phyloP scores from a whole-genome alignment of 2,797 vertebrate genomes.

The Diglossa cyanea region DNA sequence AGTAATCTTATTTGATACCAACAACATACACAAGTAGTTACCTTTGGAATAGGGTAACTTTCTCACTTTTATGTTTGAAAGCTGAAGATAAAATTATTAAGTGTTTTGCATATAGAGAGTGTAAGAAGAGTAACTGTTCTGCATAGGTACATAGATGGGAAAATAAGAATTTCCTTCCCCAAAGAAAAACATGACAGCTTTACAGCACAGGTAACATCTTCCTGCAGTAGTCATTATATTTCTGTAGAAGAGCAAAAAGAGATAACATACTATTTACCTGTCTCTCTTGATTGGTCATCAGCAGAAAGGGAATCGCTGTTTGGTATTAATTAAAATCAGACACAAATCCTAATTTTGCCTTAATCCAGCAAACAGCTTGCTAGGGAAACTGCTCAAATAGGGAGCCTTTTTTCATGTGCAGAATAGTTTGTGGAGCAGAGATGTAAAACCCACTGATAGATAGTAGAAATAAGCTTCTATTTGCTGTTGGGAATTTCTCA shows the following conservation, averaged over 20 bases:
- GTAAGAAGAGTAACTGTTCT: conserved; percentile 17
- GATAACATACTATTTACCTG: background rate
- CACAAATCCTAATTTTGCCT: background rate
- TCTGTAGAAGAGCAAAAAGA: background rate
- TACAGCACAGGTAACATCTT: background rate
- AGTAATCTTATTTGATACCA: conserved; percentile 13
- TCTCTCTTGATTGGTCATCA: background rate
- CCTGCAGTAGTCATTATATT: background rate
- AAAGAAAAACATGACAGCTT: background rate
- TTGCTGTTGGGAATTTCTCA: background rate
- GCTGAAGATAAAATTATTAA: conserved; percentile 38
- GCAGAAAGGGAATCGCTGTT: background rate
- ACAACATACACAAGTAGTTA: conserved; percentile 16
- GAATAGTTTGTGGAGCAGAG: background rate
- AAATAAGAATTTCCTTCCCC: conserved; percentile 33
- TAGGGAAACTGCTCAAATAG: background rate
- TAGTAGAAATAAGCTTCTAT: background rate
- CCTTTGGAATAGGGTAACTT: conserved; percentile 1
- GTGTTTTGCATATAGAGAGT: background rate
- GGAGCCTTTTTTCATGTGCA: background rate
- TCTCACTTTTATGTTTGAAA: conserved; percentile 12
- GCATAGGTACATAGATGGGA: background rate
- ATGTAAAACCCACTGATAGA: background rate
- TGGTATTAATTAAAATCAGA: conserved; percentile 14
- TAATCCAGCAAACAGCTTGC: background rate